Evolutionary conservation across 2,797 vertebrate genomes (phyloP).

Genomic region (Ctenochaetus hawaiiensis): DNA sequence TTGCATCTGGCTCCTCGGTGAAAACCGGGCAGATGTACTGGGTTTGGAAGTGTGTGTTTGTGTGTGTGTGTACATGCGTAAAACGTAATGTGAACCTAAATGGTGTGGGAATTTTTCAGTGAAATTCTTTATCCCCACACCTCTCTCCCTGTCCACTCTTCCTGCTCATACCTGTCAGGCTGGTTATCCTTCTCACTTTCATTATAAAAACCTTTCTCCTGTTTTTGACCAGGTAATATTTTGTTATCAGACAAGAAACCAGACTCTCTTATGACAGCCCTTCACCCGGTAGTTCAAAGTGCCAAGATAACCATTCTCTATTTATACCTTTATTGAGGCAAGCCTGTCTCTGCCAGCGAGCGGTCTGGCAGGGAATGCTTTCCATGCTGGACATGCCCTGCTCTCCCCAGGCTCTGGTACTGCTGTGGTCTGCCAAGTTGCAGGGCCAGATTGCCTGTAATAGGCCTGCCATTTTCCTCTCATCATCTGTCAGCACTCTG

Average conservation of each 20-base stretch:
- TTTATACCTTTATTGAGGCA: conserved; percentile 80
- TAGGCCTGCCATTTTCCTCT: conserved; percentile 84
- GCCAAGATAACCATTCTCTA: conserved; percentile 73
- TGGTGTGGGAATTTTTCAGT: conserved; percentile 41
- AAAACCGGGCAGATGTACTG: conserved; percentile 30
- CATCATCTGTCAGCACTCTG: conserved; percentile 86
- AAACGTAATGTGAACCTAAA: conserved; percentile 45
- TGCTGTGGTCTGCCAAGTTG: conserved; percentile 80
- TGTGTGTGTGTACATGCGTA: conserved; percentile 33
- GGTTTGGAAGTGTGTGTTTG: conserved; percentile 38
- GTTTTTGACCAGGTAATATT: conserved; percentile 74
- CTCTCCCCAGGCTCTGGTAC: conserved; percentile 81
- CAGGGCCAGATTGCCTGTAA: conserved; percentile 84
- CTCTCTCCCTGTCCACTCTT: conserved; percentile 28
- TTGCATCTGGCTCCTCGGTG: conserved; percentile 50
- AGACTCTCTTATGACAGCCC: conserved; percentile 72
- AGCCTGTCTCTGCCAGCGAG: conserved; percentile 70
- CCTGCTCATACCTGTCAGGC: conserved; percentile 68
- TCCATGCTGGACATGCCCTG: conserved; percentile 79
- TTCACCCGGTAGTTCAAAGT: conserved; percentile 78
- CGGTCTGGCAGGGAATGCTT: conserved; percentile 70
- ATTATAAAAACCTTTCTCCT: conserved; percentile 60
- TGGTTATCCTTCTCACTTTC: conserved; percentile 68
- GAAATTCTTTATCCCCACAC: conserved; percentile 23
- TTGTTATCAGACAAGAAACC: conserved; percentile 73